These are phyloP conservation scores for Danaus melanippus DNA, from an alignment of 1,140 invertebrate genomes.

Conservation along the genomic window DNA sequence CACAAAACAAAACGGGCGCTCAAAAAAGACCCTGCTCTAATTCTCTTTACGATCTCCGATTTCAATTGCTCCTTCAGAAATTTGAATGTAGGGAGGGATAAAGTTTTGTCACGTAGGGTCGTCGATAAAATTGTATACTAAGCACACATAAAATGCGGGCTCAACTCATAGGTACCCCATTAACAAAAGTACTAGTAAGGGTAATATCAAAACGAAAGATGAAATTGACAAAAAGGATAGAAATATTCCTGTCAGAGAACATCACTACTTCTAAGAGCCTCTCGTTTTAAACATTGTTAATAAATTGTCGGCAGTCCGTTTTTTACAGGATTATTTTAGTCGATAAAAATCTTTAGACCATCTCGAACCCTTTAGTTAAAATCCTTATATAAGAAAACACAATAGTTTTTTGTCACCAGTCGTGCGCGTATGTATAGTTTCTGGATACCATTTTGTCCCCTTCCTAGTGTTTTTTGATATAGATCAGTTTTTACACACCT, in stretches of 20 bases:
- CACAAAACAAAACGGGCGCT: slow-evolving; percentile 63
- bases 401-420: slow-evolving; percentile 51
- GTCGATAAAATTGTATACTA: slow-evolving; percentile 43
- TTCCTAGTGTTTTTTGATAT: slow-evolving; percentile 57
- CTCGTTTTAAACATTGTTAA: slow-evolving; percentile 67
- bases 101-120: slow-evolving; percentile 70
- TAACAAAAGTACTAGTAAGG: slow-evolving; percentile 59
- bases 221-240: slow-evolving; percentile 60
- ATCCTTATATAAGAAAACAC: slow-evolving; percentile 38
- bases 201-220: slow-evolving; percentile 64
- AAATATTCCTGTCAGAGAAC: slow-evolving; percentile 40
- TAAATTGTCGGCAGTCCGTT: slow-evolving; percentile 46
- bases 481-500: slow-evolving; percentile 62
- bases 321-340: slow-evolving; percentile 54
- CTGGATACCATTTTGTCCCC: slow-evolving; percentile 58
- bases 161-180: slow-evolving; percentile 64
- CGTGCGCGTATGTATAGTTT: slow-evolving; percentile 33
- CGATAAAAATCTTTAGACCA: slow-evolving; percentile 38
- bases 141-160: slow-evolving; percentile 62
- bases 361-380: slow-evolving; percentile 54
- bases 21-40: slow-evolving; percentile 68
- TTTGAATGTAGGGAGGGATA: slow-evolving; percentile 70
- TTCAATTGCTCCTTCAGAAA: slow-evolving; percentile 72
- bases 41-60: slow-evolving; percentile 71
- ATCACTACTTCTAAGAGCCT: slow-evolving; percentile 54